These are phyloP conservation scores for Myocastor coypus DNA, from an alignment of 2,113 vertebrate species.

Conservation along the genomic window DNA sequence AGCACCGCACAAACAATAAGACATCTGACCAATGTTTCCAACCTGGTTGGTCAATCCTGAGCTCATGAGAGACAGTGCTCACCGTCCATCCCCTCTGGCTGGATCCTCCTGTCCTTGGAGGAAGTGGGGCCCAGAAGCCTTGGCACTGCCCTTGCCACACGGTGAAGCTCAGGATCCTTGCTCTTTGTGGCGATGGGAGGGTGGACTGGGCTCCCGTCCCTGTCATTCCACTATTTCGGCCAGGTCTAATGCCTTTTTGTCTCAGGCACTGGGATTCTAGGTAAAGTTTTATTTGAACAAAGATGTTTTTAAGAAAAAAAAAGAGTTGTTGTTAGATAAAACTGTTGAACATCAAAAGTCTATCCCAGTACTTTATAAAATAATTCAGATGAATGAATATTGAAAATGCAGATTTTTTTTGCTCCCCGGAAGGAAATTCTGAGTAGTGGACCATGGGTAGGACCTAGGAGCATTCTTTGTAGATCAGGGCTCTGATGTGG, in stretches of 20 bases:
- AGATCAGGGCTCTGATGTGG: background rate
- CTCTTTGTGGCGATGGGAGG: background rate
- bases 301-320: background rate
- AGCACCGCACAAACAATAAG: background rate
- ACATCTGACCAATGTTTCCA: background rate
- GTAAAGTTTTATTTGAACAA: background rate
- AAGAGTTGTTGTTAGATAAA: no score
- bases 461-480: background rate
- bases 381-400: background rate
- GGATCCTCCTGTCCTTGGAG: background rate
- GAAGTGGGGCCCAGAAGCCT: background rate
- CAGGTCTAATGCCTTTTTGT: background rate
- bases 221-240: rapidly evolving
- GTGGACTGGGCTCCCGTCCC: background rate
- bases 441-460: background rate
- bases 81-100: background rate
- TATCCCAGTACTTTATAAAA: background rate
- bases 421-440: background rate
- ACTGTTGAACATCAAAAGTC: background rate
- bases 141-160: no score
- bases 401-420: background rate
- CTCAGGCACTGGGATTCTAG: background rate
- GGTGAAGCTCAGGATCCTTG: background rate
- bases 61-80: no score
- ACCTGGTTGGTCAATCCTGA: background rate